phyloP scores from a whole-genome alignment of 2,113 vertebrate species.

The Gobius niger region DNA sequence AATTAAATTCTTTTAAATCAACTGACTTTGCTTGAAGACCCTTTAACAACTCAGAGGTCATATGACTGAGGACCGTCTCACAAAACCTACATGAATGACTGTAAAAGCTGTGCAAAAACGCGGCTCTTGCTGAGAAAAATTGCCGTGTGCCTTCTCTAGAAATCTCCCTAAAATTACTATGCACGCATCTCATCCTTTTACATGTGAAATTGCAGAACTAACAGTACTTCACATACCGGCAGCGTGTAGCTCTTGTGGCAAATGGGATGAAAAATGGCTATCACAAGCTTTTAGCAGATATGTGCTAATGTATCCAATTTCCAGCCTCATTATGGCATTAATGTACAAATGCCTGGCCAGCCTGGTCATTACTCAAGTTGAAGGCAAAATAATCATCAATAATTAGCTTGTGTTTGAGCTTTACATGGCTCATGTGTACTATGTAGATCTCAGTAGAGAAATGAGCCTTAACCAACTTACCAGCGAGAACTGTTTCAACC shows the following conservation, averaged over 20 bases:
- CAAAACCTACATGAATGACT: constrained; percentile 1
- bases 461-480: constrained; percentile 12
- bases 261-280: constrained; percentile 71
- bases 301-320: constrained; percentile 71
- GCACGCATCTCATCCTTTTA: constrained; percentile 16
- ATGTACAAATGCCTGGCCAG: constrained; percentile 66
- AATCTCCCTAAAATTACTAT: constrained; percentile 40
- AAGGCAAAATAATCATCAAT: constrained; percentile 68
- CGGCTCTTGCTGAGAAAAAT: constrained; percentile 34
- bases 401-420: constrained; percentile 58
- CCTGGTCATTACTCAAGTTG: constrained; percentile 68
- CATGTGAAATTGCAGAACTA: constrained; percentile 32
- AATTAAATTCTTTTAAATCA: neutral
- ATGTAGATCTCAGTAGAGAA: constrained; percentile 28
- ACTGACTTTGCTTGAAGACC: constrained; percentile 1
- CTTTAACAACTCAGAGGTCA: neutral
- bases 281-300: constrained; percentile 69
- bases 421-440: constrained; percentile 18
- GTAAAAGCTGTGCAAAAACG: neutral
- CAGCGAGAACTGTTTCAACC: no score
- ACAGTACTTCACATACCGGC: constrained; percentile 33
- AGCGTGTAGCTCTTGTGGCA: constrained; percentile 52
- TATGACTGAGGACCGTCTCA: neutral
- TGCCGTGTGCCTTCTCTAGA: constrained; percentile 30
- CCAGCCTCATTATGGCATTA: constrained; percentile 70